Evolutionary conservation across 2,113 vertebrate genomes (phyloP), one percentile per base, ranked within the genome.

Genomic region (Heptranchias perlo): DNA sequence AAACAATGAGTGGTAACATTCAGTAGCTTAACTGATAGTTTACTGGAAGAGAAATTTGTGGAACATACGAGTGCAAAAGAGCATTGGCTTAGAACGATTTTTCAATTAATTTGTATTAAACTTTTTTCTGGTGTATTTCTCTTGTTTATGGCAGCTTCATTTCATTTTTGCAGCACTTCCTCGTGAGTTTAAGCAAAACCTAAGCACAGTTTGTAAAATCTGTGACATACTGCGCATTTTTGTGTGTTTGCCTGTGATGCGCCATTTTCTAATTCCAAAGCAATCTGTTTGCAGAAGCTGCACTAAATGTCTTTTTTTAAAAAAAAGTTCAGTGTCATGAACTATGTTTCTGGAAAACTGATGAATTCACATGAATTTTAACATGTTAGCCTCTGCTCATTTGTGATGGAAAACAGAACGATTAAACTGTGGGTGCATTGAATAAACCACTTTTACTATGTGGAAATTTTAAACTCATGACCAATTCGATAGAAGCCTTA

Each of bases 91-190:
- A 31, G 23, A 67, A 95, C 73, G 18, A 28, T 73, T 69, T 95
- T 44, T 31, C 44, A 35, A 67, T 7, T 67, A 69, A 31, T 69
- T 31, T 31, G 93, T 94, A 97, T 97, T 98, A 97, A 97, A 96
- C 64, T 97, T 73, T 97, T 97, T 96, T 97, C 31, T 35, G 31
- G 39, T 76, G 96, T 97, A 97, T 96, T 97, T 97, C 96, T 97
- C 96, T 97, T 97, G 96, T 97, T 96, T 97, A 96, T 97, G 98
- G 97, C 39, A 97, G 96, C 97, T 97, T 96, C 97, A 96, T 97
- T 97, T 96, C 97, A 96, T 96, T 93, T 96, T 96, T 96, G 54
- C 97, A 97, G 97, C 97, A 96, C 96, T 98, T 97, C 97, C 97
- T 96, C 97, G 97, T 98, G 98, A 98, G 98, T 98, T 96, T 52